phyloP scores from a whole-genome alignment of 2,888 invertebrate genomes.

The Platypus cylindrus region DNA sequence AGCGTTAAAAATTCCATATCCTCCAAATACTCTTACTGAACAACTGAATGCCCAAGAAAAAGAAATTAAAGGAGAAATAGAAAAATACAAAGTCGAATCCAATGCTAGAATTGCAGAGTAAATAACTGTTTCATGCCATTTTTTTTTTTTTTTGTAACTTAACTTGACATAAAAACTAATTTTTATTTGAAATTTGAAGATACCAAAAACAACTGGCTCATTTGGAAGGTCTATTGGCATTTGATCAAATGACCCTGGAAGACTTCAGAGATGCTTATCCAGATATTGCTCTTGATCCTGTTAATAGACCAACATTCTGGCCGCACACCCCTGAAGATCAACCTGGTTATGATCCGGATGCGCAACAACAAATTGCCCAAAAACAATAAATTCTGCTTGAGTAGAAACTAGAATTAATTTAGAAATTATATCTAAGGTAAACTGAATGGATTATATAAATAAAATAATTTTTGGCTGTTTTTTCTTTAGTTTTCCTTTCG shows the following conservation, averaged over 20 bases:
- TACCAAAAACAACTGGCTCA: constrained; percentile 51
- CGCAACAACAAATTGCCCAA: too few species aligned
- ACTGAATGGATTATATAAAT: too few species aligned
- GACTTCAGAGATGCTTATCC: constrained; percentile 72
- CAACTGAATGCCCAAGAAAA: constrained; percentile 58
- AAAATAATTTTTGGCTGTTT: too few species aligned
- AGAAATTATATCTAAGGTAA: too few species aligned
- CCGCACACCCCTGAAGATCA: constrained; percentile 67
- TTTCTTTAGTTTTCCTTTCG: too few species aligned
- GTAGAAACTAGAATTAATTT: too few species aligned
- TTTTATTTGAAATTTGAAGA: too few species aligned
- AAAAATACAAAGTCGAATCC: constrained; percentile 48
- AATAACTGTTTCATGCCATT: too few species aligned
- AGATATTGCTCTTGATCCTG: constrained; percentile 55
- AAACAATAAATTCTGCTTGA: too few species aligned
- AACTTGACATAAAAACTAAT: too few species aligned
- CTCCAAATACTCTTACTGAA: constrained; percentile 55
- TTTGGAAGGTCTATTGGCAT: constrained; percentile 60
- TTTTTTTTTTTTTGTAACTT: too few species aligned
- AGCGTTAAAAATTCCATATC: constrained; percentile 67
- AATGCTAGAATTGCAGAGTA: constrained; percentile 45
- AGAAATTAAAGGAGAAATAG: constrained; percentile 48
- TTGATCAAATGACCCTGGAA: constrained; percentile 83
- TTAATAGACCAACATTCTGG: constrained; percentile 76
- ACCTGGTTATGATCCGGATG: too few species aligned